A percentile compares a stretch with the other conserved stretches of the same genome.
Evolutionary conservation across 2,113 vertebrate genomes (phyloP).

Genomic region (Hydrochoerus hydrochaeris): DNA sequence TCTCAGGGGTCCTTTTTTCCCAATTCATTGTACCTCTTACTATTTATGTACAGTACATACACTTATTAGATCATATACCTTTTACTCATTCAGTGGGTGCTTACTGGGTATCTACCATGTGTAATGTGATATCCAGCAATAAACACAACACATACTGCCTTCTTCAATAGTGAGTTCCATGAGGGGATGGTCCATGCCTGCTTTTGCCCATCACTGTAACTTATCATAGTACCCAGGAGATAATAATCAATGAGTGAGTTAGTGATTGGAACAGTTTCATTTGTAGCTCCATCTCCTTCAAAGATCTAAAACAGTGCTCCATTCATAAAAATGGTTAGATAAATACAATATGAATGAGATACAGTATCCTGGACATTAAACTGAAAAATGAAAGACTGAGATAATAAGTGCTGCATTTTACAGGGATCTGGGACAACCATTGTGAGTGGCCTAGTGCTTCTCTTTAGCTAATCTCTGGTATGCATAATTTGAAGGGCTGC

Average conservation of each 20-base stretch:
- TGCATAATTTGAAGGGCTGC: background rate
- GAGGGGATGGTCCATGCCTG: background rate
- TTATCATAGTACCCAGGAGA: background rate
- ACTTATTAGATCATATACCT: background rate
- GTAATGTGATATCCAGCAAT: background rate
- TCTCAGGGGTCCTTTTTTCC: background rate
- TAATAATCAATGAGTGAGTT: conserved; percentile 13
- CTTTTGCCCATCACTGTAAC: conserved; percentile 27
- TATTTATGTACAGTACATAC: background rate
- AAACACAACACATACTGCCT: background rate
- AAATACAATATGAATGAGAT: background rate
- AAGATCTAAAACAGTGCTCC: background rate
- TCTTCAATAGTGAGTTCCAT: background rate
- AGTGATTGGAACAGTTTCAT: conserved; percentile 31
- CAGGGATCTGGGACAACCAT: background rate
- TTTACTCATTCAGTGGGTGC: background rate
- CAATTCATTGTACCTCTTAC: conserved; percentile 41
- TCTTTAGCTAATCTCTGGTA: background rate
- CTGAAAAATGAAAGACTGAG: background rate
- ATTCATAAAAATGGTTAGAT: background rate
- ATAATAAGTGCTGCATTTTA: background rate
- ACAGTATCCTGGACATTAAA: background rate
- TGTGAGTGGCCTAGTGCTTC: background rate
- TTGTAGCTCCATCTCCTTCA: conserved; percentile 18
- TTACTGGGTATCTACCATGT: background rate